Base-by-base conservation (phyloP, 2,797 vertebrate species). In the Sebastes miniatus region DNA sequence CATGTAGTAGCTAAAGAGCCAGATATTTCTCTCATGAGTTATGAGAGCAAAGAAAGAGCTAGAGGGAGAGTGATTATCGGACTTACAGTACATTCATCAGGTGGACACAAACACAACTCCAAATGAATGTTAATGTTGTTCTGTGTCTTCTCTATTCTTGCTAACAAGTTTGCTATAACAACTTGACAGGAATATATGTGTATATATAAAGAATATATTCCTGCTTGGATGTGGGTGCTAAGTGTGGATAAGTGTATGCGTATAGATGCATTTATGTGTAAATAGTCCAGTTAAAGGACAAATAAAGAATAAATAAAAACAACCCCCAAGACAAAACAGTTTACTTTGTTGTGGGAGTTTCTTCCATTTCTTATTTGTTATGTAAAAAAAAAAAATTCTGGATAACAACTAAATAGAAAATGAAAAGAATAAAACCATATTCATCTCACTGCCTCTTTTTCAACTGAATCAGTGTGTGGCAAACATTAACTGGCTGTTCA, bases 401-500 rank as follows among this genome's bases (percentile, higher is more conserved):
- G 68, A 74, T 47, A 79, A 83, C 16, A 83, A 68, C 12, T 29
- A 18, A 75, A 68, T 32, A 79, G n/a, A 64, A 59, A 64, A 24
- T 2, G n/a, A 61, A 64, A 27, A 32, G 47, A 65, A 18, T 18
- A 63, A 43, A 79, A 57, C 63, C 14, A 71, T 34, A 81, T 69
- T 68, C 58, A 61, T 43, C 47, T 75, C 62, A 6, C 47, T 68
- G 52, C 59, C 68, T 83, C n/a, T 58, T 59, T 69, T 61, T 57
- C 2, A 2, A 68, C 24, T 10, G 13, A 73, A 84, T 71, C 82
- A 9, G 29, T 57, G 78, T 73, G 79, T 59, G 73, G 74, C 32
- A 66, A 85, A 86, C 85, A 87, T 88, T 90, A 87, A 88, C 81
- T 88, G 75, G 54, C 91, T 77, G 85, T 89, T 90, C 87, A 86